Evolutionary conservation across 2,113 vertebrate species (phyloP).

Genomic region (Callionymus lyra): DNA sequence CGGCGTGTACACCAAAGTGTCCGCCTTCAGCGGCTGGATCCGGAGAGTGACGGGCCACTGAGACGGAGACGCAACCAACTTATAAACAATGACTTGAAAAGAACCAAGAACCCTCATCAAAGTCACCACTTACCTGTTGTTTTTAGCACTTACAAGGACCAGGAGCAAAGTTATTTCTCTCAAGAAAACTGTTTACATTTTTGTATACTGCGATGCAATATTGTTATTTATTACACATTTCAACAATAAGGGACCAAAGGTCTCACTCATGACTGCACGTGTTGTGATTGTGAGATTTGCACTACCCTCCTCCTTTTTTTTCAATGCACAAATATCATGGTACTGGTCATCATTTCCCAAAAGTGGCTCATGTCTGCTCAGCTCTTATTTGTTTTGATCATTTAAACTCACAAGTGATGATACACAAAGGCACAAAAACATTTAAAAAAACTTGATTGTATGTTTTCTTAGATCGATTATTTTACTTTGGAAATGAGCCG

Average conservation of each 20-base stretch:
- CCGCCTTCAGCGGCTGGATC: conserved; percentile 88
- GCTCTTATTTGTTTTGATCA: too few relatives aligned
- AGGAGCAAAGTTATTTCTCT: conserved; percentile 5
- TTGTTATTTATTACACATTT: conserved; percentile 3
- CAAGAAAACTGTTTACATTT: conserved; percentile 1
- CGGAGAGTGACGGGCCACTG: conserved; percentile 66
- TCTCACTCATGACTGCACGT: conserved; percentile 1
- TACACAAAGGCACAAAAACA: too few relatives aligned
- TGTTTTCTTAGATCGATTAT: too few relatives aligned
- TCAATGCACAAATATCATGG: too few relatives aligned
- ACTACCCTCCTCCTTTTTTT: too few relatives aligned
- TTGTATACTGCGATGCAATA: conserved; percentile 18
- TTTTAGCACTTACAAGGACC: conserved; percentile 38
- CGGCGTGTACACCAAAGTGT: conserved; percentile 94
- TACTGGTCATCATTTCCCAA: background rate
- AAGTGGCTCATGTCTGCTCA: conserved; percentile 8
- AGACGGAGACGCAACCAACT: background rate
- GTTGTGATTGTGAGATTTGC: conserved; percentile 4
- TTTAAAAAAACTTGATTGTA: too few relatives aligned
- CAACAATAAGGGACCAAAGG: conserved; percentile 41
- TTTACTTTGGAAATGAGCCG: too few relatives aligned
- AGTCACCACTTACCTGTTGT: conserved; percentile 1
- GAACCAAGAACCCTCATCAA: background rate
- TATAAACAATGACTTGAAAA: background rate
- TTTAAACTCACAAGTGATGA: too few relatives aligned